Evolutionary conservation across 2,888 invertebrate genomes (phyloP), one percentile per base, ranked within the genome.

Genomic region (Ophion ventricosus): DNA sequence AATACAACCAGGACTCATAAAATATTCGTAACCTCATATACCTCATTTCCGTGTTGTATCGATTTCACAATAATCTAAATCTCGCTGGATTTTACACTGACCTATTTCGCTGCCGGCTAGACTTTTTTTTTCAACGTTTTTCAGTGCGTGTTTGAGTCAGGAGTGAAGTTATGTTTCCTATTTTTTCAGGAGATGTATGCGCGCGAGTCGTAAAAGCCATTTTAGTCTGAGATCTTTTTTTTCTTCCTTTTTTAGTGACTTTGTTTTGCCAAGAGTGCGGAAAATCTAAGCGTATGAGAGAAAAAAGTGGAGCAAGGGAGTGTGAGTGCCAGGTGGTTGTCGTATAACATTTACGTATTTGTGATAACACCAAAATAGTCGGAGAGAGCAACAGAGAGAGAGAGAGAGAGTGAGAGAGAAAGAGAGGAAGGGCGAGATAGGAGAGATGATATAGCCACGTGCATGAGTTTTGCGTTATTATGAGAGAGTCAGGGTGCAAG

Each of bases 381-480:
- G 67, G 74, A 25, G 57, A 23, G 35, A n/a, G 35, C 29, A 26
- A 17, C n/a, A 57, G 61, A 63, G 26, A 64, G 66, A 49, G 8
- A 7, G 54, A 49, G 49, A 25, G 23, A n/a, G n/a, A n/a, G n/a
- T n/a, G 73, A 23, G 57, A 25, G 35, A n/a, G 35, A 35, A 26
- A 17, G 26, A 57, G 61, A 63, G 26, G 57, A 64, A 49, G 8
- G n/a, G 17, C 29, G 4, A 3, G 54, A 54, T 26, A 26, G 25
- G 17, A 63, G 23, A 57, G 29, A 57, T 61, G 64, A 76, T 40
- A 20, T 40, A 79, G 57, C 40, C 67, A 78, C 74, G 74, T 81
- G 81, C 78, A 49, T 64, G 8, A 57, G 59, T 74, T 84, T 70
- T 49, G 69, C 67, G 81, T 78, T 82, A 81, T 78, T 78, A 63